These are phyloP conservation scores for Limanda limanda DNA, from an alignment of 2,113 vertebrate species.

Conservation along the genomic window DNA sequence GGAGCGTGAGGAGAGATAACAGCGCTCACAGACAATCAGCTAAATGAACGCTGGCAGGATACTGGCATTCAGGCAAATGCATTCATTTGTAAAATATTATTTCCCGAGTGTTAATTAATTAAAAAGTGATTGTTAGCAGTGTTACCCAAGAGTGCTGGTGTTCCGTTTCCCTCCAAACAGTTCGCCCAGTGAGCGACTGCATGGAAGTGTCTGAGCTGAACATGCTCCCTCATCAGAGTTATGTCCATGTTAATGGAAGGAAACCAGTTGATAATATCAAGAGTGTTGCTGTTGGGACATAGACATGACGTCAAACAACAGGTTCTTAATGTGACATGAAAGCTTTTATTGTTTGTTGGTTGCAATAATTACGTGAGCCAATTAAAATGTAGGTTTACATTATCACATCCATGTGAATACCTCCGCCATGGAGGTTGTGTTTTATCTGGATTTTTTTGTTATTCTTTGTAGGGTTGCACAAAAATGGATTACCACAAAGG, in stretches of 20 bases:
- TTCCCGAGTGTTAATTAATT: slow-evolving; percentile 65
- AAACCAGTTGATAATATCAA: slow-evolving; percentile 8
- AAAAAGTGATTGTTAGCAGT: slow-evolving; percentile 60
- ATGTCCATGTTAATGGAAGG: slow-evolving; percentile 38
- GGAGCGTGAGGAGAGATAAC: slow-evolving; percentile 43
- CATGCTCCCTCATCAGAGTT: slow-evolving; percentile 13
- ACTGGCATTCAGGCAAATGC: slow-evolving; percentile 48
- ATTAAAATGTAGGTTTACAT: slow-evolving; percentile 9
- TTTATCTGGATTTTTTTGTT: too few species aligned
- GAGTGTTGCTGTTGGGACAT: slow-evolving; percentile 31
- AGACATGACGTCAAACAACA: slow-evolving; percentile 12
- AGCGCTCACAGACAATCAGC: slow-evolving; percentile 52
- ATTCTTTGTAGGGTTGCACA: too few species aligned
- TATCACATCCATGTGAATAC: too few species aligned
- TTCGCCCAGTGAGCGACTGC: slow-evolving; percentile 7
- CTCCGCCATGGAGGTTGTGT: too few species aligned
- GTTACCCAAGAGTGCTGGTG: slow-evolving; percentile 43
- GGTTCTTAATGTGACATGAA: slow-evolving; percentile 25
- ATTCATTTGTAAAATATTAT: slow-evolving; percentile 63
- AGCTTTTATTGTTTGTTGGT: slow-evolving; percentile 17
- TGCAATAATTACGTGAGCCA: slow-evolving; percentile 20
- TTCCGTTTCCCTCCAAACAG: slow-evolving; percentile 25
- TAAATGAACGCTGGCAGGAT: slow-evolving; percentile 45
- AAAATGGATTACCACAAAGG: too few species aligned
- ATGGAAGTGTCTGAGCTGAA: slow-evolving; percentile 23